Evolutionary conservation across 2,113 vertebrate species (phyloP).

Genomic region (Misgurnus anguillicaudatus): DNA sequence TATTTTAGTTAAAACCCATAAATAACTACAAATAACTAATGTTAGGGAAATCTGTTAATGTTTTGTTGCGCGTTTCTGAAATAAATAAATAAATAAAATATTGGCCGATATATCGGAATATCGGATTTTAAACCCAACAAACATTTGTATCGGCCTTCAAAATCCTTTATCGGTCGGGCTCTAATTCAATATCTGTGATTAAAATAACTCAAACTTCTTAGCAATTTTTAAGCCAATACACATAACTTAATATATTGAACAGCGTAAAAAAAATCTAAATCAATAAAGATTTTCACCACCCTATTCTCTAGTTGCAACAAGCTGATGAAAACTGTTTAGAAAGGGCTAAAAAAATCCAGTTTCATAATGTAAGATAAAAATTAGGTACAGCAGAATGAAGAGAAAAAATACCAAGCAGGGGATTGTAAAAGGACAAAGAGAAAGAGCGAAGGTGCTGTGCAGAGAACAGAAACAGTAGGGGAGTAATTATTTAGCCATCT

Average conservation of each 20-base stretch:
- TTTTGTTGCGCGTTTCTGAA: too few species aligned
- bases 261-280: background rate
- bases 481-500: slow-evolving; percentile 51
- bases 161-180: too few species aligned
- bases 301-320: background rate
- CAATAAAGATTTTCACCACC: background rate
- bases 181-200: too few species aligned
- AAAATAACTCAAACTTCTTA: too few species aligned
- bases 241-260: background rate
- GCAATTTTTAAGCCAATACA: background rate
- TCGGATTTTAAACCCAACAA: too few species aligned
- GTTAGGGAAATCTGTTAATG: too few species aligned
- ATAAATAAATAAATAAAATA: too few species aligned
- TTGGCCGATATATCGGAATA: too few species aligned
- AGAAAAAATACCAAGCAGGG: background rate
- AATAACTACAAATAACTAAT: too few species aligned
- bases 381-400: background rate
- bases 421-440: slow-evolving; percentile 12
- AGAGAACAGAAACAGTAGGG: slow-evolving; percentile 50
- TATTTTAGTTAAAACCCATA: too few species aligned
- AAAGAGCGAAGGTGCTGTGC: slow-evolving; percentile 25
- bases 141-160: too few species aligned
- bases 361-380: background rate
- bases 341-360: background rate
- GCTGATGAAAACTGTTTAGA: background rate